A percentile compares a stretch with the other conserved stretches of the same genome.
phyloP scores from a whole-genome alignment of 1,140 invertebrate species.

The Melitaea cinxia region DNA sequence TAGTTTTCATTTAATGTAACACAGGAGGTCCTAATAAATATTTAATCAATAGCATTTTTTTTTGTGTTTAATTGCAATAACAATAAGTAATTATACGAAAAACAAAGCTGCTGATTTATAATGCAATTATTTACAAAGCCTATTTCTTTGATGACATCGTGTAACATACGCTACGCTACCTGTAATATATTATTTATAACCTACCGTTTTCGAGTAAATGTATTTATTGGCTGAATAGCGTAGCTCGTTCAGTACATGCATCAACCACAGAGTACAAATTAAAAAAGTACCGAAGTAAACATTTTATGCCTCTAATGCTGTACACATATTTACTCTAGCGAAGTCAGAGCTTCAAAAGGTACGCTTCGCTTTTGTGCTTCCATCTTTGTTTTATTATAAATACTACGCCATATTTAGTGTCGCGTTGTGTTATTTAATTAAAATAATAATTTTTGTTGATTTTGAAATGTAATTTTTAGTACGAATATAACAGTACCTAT shows the following conservation, averaged over 20 bases:
- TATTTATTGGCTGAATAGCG: background rate
- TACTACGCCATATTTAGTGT: conserved; percentile 12
- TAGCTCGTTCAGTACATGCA: conserved; percentile 10
- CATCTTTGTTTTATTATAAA: conserved; percentile 26
- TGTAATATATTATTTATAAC: background rate
- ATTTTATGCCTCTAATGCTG: conserved; percentile 21
- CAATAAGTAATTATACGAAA: no score
- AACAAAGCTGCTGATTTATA: no score
- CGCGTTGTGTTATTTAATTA: background rate
- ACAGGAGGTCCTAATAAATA: no score
- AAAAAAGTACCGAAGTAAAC: conserved; percentile 21
- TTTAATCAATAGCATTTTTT: no score
- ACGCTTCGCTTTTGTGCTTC: conserved; percentile 19
- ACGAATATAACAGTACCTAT: no score
- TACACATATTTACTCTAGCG: conserved; percentile 21
- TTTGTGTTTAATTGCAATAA: no score
- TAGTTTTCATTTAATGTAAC: no score
- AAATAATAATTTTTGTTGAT: conserved; percentile 1
- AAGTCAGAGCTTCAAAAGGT: conserved; percentile 20
- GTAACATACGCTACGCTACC: no score
- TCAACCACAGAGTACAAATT: conserved; percentile 10
- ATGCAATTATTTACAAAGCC: no score
- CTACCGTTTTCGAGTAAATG: conserved; percentile 1
- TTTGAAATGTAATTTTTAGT: no score
- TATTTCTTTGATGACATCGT: no score